Conservation (phyloP, 2,113 vertebrate species). For the Mastomys coucha region DNA sequence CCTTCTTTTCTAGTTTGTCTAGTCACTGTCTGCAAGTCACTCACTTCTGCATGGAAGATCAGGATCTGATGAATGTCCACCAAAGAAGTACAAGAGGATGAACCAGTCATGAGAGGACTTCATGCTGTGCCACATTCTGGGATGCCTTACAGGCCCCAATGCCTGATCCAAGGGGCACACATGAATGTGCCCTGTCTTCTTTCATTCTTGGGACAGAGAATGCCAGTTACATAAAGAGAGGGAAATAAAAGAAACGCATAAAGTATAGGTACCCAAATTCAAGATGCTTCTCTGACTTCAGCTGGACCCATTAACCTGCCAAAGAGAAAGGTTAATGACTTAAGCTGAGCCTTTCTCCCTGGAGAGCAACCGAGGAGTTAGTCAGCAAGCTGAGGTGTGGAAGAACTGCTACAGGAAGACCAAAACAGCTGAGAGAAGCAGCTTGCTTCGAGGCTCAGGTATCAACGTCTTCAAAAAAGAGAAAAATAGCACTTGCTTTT, state of each 20-base stretch:
- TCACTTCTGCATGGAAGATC: slow-evolving; percentile 92
- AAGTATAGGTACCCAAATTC: slow-evolving; percentile 94
- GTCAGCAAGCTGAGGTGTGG: slow-evolving; percentile 89
- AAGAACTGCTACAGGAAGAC: slow-evolving; percentile 92
- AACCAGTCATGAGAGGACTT: slow-evolving; percentile 86
- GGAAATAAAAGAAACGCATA: slow-evolving; percentile 90
- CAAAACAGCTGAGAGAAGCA: slow-evolving; percentile 91
- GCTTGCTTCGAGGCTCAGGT: slow-evolving; percentile 93
- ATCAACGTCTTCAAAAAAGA: slow-evolving; percentile 92
- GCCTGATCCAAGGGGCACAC: slow-evolving; percentile 83
- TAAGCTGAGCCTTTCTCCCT: slow-evolving; percentile 93
- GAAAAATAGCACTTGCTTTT: slow-evolving; percentile 83
- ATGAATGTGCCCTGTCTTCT: slow-evolving; percentile 95
- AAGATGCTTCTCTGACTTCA: slow-evolving; percentile 93
- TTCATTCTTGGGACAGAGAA: slow-evolving; percentile 93
- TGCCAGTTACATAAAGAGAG: slow-evolving; percentile 90
- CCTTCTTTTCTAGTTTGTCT: background rate
- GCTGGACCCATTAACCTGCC: slow-evolving; percentile 92
- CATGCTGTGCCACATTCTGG: slow-evolving; percentile 92
- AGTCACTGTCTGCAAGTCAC: slow-evolving; percentile 91
- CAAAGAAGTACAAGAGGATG: slow-evolving; percentile 92
- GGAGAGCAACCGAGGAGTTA: slow-evolving; percentile 90
- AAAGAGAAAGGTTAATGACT: slow-evolving; percentile 93
- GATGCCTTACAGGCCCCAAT: slow-evolving; percentile 92
- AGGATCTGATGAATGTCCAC: slow-evolving; percentile 78